Conservation (phyloP, 2,888 invertebrate genomes). For the Antitype chi region DNA sequence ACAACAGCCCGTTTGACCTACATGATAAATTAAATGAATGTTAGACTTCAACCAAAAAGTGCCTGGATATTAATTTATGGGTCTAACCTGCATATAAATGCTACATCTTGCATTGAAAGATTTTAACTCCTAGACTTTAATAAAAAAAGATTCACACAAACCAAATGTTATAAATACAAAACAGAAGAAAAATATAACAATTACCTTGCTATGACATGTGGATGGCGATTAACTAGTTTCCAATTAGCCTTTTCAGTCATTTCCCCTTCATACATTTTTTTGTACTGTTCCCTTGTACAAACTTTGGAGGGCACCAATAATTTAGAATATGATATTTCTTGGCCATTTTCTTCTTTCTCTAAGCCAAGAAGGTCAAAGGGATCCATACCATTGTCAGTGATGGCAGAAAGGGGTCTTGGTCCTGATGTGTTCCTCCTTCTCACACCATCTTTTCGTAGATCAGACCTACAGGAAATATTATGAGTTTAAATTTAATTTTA, state of each 20-base stretch:
- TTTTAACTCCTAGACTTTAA: slow-evolving; percentile 7
- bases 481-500: not conserved
- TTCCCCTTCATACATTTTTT: slow-evolving; percentile 88
- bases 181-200: slow-evolving; percentile 16
- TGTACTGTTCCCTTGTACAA: slow-evolving; percentile 85
- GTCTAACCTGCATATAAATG: slow-evolving; percentile 23
- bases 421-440: slow-evolving; percentile 95
- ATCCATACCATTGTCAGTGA: slow-evolving; percentile 95
- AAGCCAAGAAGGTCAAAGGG: slow-evolving; percentile 96
- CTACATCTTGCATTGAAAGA: slow-evolving; percentile 13
- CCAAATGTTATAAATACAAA: slow-evolving; percentile 28
- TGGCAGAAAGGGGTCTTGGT: slow-evolving; percentile 95
- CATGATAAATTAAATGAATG: slow-evolving; percentile 20
- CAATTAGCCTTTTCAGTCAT: slow-evolving; percentile 84
- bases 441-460: slow-evolving; percentile 93
- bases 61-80: slow-evolving; percentile 18
- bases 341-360: slow-evolving; percentile 95
- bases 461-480: slow-evolving; percentile 79
- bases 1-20: no score
- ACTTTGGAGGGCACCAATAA: slow-evolving; percentile 94
- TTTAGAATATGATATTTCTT: slow-evolving; percentile 97
- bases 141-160: slow-evolving; percentile 18
- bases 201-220: slow-evolving; percentile 91
- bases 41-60: slow-evolving; percentile 35
- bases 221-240: slow-evolving; percentile 86